Base-by-base conservation (phyloP, 2,113 vertebrate species). In the Cettia cetti region DNA sequence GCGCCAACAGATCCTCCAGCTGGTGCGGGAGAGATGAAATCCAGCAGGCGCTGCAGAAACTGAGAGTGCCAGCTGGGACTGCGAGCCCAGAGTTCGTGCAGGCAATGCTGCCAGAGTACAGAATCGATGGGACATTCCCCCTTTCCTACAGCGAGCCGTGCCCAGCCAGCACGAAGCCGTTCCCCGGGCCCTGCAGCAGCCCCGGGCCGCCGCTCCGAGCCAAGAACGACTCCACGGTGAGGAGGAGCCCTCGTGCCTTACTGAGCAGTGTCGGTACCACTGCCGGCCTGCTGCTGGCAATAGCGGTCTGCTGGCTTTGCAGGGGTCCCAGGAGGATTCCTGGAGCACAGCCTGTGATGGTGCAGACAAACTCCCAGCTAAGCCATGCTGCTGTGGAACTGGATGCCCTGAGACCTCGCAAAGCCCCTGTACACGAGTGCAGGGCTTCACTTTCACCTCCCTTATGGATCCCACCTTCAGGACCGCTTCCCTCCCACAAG, bases 61-160 rank as follows among this genome's bases (percentile, higher is more conserved):
- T 97, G 72, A 61, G 81, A 39, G 90, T n/a, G 31, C 24, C 69
- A 3, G 68, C 49, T 24, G 93, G 92, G 64, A 47, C 78, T 3
- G 61, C 94, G 27, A 91, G 90, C n/a, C 91, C 95, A 45, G 57
- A 13, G 27, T 97, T 97, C 5, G 33, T 74, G 33, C 84, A 92
- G 10, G 93, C 91, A 33, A 95, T 97, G 96, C 87, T 97, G 60
- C 98, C 97, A 53, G 96, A 97, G 86, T 96, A 97, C 82, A 97
- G 93, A 37, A 91, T 95, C 3, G 71, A 76, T 28, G 60, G 42
- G 2, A n/a, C 90, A 59, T 89, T 90, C 66, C 93, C 94, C 11
- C 54, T 97, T 15, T 91, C 50, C 13, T 94, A 90, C 13, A 64
- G n/a, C 1, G 56, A 64, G 45, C 53, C 40, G 71, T 97, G 97